A percentile compares a stretch with the other conserved stretches of the same genome.
These are phyloP conservation scores for human DNA, from an alignment of 2,113 vertebrate species.

Conservation along the genomic window DNA sequence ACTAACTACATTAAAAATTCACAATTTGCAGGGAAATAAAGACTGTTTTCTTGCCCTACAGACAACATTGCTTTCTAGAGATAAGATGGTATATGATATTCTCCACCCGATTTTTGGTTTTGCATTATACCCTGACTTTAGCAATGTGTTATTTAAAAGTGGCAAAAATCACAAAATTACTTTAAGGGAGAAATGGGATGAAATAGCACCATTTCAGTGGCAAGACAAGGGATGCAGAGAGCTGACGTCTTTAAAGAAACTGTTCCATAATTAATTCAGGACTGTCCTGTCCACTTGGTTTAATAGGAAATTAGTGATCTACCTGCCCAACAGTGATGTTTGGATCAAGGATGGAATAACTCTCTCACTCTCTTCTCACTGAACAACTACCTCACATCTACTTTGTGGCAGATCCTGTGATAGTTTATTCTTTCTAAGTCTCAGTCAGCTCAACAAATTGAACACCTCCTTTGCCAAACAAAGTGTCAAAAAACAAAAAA, in stretches of 20 bases:
- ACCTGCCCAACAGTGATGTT: not conserved
- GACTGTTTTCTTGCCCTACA: not conserved
- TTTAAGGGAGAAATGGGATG: not conserved
- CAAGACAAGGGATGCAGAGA: not conserved
- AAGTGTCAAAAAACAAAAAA: not conserved
- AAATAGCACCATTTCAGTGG: not conserved
- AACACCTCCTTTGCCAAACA: not conserved
- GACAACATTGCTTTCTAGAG: not conserved
- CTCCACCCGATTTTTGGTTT: not conserved
- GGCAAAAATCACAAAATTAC: not conserved
- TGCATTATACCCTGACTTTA: not conserved
- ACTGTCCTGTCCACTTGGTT: not conserved
- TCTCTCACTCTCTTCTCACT: not conserved
- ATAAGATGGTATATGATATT: not conserved
- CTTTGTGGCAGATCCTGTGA: not conserved
- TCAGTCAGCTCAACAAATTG: not conserved
- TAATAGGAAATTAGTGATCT: not conserved
- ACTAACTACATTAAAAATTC: conserved; percentile 6
- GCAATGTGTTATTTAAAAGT: not conserved
- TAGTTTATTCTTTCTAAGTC: not conserved
- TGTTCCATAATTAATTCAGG: not conserved
- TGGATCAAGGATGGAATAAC: not conserved
- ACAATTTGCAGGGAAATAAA: not conserved
- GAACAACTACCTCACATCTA: not conserved
- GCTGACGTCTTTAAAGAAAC: not conserved